phyloP scores from a whole-genome alignment of 2,113 vertebrate genomes.

The Nyctibius bracteatus region DNA sequence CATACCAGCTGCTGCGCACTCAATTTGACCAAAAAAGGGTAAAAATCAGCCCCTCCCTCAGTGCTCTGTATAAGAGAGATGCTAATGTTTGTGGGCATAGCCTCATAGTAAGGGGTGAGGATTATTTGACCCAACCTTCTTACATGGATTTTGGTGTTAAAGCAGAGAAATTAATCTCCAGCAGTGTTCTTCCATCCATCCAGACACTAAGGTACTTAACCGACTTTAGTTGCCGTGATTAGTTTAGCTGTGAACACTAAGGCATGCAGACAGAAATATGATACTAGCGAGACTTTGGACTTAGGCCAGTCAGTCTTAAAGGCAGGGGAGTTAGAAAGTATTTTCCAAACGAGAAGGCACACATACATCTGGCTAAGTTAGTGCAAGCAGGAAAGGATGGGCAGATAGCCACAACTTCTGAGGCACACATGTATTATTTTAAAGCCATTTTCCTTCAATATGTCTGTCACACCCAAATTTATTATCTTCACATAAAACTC shows the following conservation, averaged over 20 bases:
- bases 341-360: conserved; percentile 7
- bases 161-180: not conserved
- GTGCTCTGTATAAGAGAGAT: not conserved
- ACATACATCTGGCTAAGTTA: conserved; percentile 40
- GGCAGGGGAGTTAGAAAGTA: conserved; percentile 7
- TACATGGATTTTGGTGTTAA: not conserved
- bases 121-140: not conserved
- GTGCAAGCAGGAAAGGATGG: not conserved
- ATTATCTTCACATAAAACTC: not conserved
- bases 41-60: not conserved
- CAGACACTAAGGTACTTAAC: not conserved
- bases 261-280: conserved; percentile 40
- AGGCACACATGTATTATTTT: conserved; percentile 14
- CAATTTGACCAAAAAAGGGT: not conserved
- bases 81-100: not conserved
- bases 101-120: not conserved
- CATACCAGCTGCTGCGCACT: not conserved
- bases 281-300: not conserved
- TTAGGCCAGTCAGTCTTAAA: not conserved
- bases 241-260: conserved; percentile 30
- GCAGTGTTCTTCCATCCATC: not conserved
- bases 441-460: conserved; percentile 5
- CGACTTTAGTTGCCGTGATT: not conserved
- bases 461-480: conserved; percentile 2
- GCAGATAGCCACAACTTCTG: conserved; percentile 37